phyloP scores from a whole-genome alignment of 2,888 invertebrate genomes.

The Clanis bilineata region DNA sequence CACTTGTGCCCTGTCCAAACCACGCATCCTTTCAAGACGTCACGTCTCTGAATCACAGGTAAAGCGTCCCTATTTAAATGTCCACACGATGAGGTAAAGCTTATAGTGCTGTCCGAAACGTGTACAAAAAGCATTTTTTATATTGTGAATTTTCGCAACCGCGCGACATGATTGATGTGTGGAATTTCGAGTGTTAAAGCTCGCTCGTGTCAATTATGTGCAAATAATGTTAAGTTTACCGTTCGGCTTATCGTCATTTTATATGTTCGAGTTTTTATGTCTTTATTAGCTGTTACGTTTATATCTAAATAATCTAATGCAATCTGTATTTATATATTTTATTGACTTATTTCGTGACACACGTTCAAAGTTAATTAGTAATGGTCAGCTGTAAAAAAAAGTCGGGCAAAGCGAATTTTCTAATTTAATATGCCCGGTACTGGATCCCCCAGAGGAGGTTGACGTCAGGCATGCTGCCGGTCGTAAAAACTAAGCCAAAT shows the following conservation, averaged over 20 bases:
- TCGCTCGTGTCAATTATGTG: not conserved
- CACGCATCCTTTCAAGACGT: conserved; percentile 23
- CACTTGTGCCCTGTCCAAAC: conserved; percentile 21
- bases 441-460: too few relatives aligned
- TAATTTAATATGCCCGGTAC: too few relatives aligned
- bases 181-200: not conserved
- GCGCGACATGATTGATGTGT: not conserved
- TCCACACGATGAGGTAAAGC: not conserved
- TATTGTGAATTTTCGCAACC: conserved; percentile 2
- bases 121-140: not conserved
- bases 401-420: too few relatives aligned
- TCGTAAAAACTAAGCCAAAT: too few relatives aligned
- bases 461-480: too few relatives aligned
- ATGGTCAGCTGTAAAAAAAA: too few relatives aligned
- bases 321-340: too few relatives aligned
- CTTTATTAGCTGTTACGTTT: too few relatives aligned
- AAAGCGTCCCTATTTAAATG: not conserved
- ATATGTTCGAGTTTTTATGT: not conserved
- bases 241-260: not conserved
- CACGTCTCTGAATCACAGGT: conserved; percentile 27
- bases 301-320: not conserved
- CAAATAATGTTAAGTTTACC: not conserved
- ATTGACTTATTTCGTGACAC: too few relatives aligned
- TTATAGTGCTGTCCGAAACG: not conserved
- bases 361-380: too few relatives aligned